Conservation (phyloP, 2,888 invertebrate genomes). For the Dicyrtomina minuta region DNA sequence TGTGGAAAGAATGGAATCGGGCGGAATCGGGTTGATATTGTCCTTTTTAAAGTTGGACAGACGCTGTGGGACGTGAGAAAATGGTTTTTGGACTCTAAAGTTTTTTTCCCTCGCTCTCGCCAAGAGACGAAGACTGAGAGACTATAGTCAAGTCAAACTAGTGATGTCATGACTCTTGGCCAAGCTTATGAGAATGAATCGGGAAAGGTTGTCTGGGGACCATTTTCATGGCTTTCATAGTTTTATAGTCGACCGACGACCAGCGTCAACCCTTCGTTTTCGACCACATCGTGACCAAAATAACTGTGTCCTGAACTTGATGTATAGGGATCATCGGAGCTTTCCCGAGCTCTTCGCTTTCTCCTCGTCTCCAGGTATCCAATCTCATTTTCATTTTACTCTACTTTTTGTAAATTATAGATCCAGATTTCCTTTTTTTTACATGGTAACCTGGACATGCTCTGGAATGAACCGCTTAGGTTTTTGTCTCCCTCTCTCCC, state of each 20-base stretch:
- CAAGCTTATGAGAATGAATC: conserved; percentile 30
- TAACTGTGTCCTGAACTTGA: conserved; percentile 26
- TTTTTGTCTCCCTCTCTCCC: background rate
- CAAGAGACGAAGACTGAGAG: background rate
- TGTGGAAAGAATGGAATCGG: conserved; percentile 1
- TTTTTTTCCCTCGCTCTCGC: background rate
- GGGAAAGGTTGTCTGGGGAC: conserved; percentile 28
- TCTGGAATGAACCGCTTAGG: background rate
- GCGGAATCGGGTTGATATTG: conserved; percentile 16
- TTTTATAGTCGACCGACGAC: conserved; percentile 11
- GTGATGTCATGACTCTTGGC: conserved; percentile 31
- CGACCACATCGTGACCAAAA: conserved; percentile 30
- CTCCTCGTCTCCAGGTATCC: conserved; percentile 26
- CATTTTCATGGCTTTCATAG: conserved; percentile 24
- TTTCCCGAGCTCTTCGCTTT: conserved; percentile 14
- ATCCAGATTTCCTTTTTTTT: conserved; percentile 12
- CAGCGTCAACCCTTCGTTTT: background rate
- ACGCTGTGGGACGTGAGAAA: conserved; percentile 18
- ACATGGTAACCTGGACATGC: background rate
- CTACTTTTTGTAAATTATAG: conserved; percentile 24
- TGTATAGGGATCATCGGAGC: conserved; percentile 19
- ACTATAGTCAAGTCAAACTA: conserved; percentile 13
- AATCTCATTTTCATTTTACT: conserved; percentile 29
- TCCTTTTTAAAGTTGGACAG: conserved; percentile 30
- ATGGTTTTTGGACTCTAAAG: background rate